Percentiles rank a stretch among this genome's conserved stretches.
Conservation (phyloP, 2,113 vertebrate species). For the Riparia riparia region DNA sequence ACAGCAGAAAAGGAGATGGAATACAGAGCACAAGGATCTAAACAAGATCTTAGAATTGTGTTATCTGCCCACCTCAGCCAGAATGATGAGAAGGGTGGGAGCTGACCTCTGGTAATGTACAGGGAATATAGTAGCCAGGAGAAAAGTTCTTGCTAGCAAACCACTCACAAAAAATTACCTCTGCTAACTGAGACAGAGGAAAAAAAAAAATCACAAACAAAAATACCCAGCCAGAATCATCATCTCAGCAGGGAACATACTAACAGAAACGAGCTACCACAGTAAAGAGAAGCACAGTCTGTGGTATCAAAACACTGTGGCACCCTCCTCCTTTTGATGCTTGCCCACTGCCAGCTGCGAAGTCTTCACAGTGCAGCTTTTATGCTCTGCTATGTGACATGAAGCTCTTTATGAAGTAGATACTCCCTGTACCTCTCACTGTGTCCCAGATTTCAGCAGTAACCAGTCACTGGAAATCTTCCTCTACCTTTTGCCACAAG, state of each 20-base stretch:
- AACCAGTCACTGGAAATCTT: background rate
- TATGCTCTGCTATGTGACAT: background rate
- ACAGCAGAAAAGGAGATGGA: background rate
- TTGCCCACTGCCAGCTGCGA: background rate
- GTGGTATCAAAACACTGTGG: background rate
- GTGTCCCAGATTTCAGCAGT: background rate
- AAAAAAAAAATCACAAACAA: background rate
- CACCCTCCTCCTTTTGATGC: background rate
- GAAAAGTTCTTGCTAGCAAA: background rate
- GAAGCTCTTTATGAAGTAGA: background rate
- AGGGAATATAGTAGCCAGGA: background rate
- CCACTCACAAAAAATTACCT: background rate
- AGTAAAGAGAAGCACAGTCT: background rate
- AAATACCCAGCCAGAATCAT: background rate
- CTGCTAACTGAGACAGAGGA: background rate
- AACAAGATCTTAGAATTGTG: background rate
- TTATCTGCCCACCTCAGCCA: background rate
- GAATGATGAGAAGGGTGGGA: background rate
- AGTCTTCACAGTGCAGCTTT: background rate
- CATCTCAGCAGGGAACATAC: background rate
- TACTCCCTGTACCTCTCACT: background rate
- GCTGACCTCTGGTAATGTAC: background rate
- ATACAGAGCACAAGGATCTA: background rate
- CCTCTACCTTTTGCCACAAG: slow-evolving; percentile 23
- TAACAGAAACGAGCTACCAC: background rate